phyloP scores from a whole-genome alignment of 2,113 vertebrate species.

The Myxocyprinus asiaticus region DNA sequence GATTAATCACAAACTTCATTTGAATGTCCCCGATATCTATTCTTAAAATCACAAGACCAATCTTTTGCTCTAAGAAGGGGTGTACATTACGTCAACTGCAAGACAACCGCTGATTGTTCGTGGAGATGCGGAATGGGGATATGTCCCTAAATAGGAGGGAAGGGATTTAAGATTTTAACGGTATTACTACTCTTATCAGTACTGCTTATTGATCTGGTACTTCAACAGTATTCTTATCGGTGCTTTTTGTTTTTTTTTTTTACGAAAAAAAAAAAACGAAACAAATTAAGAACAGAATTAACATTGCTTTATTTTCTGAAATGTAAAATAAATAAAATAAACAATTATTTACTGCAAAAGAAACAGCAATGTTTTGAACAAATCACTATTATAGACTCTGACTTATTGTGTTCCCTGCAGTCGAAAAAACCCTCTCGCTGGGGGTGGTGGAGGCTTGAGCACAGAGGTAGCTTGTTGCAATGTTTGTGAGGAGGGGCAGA shows the following conservation, averaged over 20 bases:
- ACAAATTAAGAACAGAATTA: not conserved
- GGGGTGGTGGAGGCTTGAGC: conserved; percentile 36
- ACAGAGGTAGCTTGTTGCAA: conserved; percentile 29
- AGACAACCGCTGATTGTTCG: too few species aligned
- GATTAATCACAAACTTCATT: too few species aligned
- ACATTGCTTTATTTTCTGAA: not conserved
- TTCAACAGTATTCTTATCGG: not conserved
- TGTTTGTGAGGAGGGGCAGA: conserved; percentile 27
- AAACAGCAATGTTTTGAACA: not conserved
- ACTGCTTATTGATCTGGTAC: not conserved
- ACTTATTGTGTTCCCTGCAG: conserved; percentile 33
- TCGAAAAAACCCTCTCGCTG: conserved; percentile 34
- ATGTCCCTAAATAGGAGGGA: too few species aligned
- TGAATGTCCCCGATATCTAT: too few species aligned
- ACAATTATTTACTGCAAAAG: not conserved
- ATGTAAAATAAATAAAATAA: not conserved
- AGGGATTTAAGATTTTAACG: not conserved
- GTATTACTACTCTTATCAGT: not conserved
- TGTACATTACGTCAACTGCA: too few species aligned
- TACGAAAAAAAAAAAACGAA: not conserved
- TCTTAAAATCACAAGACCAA: too few species aligned
- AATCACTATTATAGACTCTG: conserved; percentile 1
- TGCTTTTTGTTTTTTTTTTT: conserved; percentile 7
- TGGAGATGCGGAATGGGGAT: too few species aligned
- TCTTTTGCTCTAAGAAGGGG: too few species aligned